phyloP scores from a whole-genome alignment of 2,113 vertebrate species.

The Limanda limanda region DNA sequence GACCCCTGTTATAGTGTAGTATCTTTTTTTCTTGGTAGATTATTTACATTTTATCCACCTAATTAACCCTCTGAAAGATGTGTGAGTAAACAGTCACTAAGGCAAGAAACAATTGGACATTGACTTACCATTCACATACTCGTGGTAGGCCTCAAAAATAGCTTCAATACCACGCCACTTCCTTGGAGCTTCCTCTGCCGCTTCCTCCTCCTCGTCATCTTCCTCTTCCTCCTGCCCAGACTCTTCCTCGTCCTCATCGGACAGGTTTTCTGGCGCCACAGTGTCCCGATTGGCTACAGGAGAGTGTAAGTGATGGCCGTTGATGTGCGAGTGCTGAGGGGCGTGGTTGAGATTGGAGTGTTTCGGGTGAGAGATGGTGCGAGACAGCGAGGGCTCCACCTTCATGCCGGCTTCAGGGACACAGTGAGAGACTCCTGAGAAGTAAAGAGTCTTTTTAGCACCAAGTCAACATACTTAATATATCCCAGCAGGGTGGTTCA shows the following conservation, averaged over 20 bases:
- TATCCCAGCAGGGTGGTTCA: not conserved
- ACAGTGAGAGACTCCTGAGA: conserved; percentile 40
- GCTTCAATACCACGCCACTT: conserved; percentile 95
- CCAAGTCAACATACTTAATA: not conserved
- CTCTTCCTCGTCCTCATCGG: conserved; percentile 68
- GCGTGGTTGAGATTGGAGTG: conserved; percentile 16
- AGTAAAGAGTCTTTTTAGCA: conserved; percentile 1
- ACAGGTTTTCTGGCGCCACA: conserved; percentile 36
- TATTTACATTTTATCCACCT: no score
- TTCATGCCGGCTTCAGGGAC: conserved; percentile 48
- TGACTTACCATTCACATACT: conserved; percentile 92
- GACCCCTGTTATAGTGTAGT: no score
- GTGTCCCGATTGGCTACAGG: conserved; percentile 53
- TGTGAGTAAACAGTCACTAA: no score
- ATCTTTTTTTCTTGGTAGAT: no score
- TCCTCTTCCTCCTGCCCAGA: conserved; percentile 65
- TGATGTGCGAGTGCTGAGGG: conserved; percentile 63
- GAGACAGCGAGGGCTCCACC: conserved; percentile 39
- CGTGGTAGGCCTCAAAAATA: conserved; percentile 95
- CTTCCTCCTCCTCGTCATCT: conserved; percentile 67
- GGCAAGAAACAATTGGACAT: not conserved
- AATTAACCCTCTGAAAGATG: no score
- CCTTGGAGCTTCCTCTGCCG: conserved; percentile 82
- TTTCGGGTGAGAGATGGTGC: conserved; percentile 53
- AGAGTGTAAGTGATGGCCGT: conserved; percentile 86